Evolutionary conservation across 2,797 vertebrate genomes (phyloP).

Genomic region (Pseudochromis fuscus): DNA sequence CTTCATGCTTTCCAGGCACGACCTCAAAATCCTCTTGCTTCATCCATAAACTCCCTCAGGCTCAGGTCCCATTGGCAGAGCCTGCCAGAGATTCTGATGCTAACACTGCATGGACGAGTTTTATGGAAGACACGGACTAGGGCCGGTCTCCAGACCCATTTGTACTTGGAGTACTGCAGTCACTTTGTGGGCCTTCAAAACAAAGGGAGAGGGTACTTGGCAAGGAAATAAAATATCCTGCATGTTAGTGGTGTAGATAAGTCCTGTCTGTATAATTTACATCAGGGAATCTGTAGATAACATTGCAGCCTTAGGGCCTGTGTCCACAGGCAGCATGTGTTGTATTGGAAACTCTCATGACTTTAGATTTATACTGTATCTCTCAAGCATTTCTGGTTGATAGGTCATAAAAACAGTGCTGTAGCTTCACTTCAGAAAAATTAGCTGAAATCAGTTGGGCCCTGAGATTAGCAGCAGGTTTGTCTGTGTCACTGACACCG

Average conservation of each 20-base stretch:
- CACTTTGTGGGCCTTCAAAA: neutral
- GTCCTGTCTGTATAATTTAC: neutral
- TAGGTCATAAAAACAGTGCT: too few species aligned
- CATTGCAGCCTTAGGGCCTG: neutral
- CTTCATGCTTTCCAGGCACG: constrained; percentile 16
- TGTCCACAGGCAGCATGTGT: too few species aligned
- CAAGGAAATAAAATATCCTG: too few species aligned
- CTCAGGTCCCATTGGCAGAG: constrained; percentile 3
- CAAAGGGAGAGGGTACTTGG: neutral
- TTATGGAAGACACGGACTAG: neutral
- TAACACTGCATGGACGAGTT: constrained; percentile 1
- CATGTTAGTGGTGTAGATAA: too few species aligned
- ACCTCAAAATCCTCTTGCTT: constrained; percentile 9
- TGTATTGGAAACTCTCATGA: too few species aligned
- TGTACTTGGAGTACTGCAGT: neutral
- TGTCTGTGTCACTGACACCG: too few species aligned
- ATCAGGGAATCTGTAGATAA: constrained; percentile 1
- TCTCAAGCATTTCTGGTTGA: too few species aligned
- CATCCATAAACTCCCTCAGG: constrained; percentile 21
- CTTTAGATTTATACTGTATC: too few species aligned
- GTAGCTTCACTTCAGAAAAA: too few species aligned
- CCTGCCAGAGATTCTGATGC: constrained; percentile 2
- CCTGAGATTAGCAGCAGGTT: too few species aligned
- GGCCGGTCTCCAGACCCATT: constrained; percentile 2
- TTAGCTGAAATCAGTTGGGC: too few species aligned